These are phyloP conservation scores for Serripes groenlandicus DNA, from an alignment of 2,888 invertebrate species.

Conservation along the genomic window DNA sequence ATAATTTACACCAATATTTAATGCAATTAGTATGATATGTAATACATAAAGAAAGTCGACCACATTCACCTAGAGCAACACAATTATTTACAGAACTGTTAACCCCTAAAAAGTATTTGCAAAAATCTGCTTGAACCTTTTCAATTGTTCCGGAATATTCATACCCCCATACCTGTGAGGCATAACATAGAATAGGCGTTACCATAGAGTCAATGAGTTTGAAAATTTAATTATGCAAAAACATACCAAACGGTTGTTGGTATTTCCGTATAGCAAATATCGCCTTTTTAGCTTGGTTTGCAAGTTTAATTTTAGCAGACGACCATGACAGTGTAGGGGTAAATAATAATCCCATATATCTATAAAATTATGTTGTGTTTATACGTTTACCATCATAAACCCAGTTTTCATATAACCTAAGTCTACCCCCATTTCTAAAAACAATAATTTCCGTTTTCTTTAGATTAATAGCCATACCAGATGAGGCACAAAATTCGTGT, in stretches of 20 bases:
- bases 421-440: neutral
- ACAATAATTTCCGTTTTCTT: slow-evolving; percentile 7
- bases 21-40: neutral
- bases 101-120: neutral
- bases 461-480: slow-evolving; percentile 14
- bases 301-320: slow-evolving; percentile 1
- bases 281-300: slow-evolving; percentile 5
- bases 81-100: neutral
- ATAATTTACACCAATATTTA: slow-evolving; percentile 1
- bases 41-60: neutral
- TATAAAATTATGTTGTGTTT: slow-evolving; percentile 10
- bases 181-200: slow-evolving; percentile 11
- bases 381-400: neutral
- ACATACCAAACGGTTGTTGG: neutral
- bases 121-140: slow-evolving; percentile 7
- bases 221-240: slow-evolving; percentile 10
- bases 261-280: slow-evolving; percentile 3
- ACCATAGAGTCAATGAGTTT: slow-evolving; percentile 27
- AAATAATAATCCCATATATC: slow-evolving; percentile 19
- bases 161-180: slow-evolving; percentile 12
- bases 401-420: slow-evolving; percentile 19
- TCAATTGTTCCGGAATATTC: slow-evolving; percentile 1
- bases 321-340: slow-evolving; percentile 6
- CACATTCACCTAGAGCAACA: neutral
- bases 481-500: slow-evolving; percentile 2